phyloP scores from a whole-genome alignment of 1,140 invertebrate species.

The Phortica variegata region DNA sequence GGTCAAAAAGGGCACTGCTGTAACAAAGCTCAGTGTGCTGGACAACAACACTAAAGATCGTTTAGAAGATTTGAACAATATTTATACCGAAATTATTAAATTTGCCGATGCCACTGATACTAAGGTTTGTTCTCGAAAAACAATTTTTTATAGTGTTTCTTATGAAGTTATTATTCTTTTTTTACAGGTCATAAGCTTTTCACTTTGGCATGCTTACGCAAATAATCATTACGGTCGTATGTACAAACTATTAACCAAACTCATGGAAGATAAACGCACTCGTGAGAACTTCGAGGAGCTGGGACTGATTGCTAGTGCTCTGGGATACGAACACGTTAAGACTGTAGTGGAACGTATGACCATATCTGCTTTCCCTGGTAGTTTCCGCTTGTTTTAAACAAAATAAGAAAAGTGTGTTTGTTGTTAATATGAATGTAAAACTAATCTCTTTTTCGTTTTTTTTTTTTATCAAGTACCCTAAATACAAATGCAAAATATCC shows the following conservation, averaged over 20 bases:
- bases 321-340: constrained; percentile 72
- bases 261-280: constrained; percentile 76
- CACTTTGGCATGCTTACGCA: constrained; percentile 77
- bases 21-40: constrained; percentile 66
- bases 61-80: constrained; percentile 64
- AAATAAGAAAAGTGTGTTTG: no score
- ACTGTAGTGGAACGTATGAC: constrained; percentile 53
- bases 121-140: constrained; percentile 71
- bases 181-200: constrained; percentile 69
- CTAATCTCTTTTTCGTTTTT: no score
- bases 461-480: no score
- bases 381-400: constrained; percentile 50
- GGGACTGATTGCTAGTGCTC: constrained; percentile 64
- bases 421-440: no score
- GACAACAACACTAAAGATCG: constrained; percentile 56
- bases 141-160: constrained; percentile 4
- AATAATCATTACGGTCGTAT: constrained; percentile 78
- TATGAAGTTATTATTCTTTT: neutral
- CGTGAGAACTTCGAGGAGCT: constrained; percentile 74
- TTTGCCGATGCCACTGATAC: constrained; percentile 76
- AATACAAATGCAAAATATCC: no score
- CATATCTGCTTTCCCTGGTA: constrained; percentile 38
- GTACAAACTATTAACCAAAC: constrained; percentile 72
- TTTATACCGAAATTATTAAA: constrained; percentile 73
- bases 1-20: constrained; percentile 71